A percentile compares a stretch with the other conserved stretches of the same genome.
Evolutionary conservation across 2,113 vertebrate species (phyloP).

Genomic region (Coptodon bakossiorum): DNA sequence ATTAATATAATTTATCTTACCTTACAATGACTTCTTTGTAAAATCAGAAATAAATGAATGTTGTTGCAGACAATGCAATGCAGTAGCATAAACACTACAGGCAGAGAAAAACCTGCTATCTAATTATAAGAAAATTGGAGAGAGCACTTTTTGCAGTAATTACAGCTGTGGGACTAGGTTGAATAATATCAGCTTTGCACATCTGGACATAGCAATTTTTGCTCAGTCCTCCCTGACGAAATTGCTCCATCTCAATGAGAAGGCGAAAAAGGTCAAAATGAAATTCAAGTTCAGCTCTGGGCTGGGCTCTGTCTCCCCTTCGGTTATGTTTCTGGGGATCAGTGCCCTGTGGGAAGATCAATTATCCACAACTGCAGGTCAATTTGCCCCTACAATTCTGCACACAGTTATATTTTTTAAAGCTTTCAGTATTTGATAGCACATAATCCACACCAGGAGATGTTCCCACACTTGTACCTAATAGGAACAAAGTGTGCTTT

Average conservation of each 20-base stretch:
- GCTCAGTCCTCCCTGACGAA: conserved; percentile 9
- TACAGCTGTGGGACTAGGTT: background rate
- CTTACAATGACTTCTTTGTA: background rate
- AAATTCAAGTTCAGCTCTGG: conserved; percentile 21
- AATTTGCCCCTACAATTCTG: background rate
- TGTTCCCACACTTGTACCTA: background rate
- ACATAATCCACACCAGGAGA: background rate
- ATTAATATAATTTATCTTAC: background rate
- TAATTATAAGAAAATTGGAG: conserved; percentile 44
- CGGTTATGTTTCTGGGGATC: conserved; percentile 1
- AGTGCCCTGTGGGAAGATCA: background rate
- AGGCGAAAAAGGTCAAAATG: conserved; percentile 7
- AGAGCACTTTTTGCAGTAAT: conserved; percentile 30
- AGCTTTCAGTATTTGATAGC: background rate
- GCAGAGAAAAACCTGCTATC: conserved; percentile 9
- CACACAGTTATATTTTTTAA: background rate
- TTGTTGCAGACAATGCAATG: background rate
- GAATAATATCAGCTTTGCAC: conserved; percentile 25
- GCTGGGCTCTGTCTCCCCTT: background rate
- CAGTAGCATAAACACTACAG: conserved; percentile 12
- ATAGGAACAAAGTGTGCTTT: background rate
- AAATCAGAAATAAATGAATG: background rate
- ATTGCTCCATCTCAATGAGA: conserved; percentile 21
- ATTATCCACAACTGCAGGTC: background rate
- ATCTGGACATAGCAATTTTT: conserved; percentile 47